Evolutionary conservation across 1,140 invertebrate genomes (phyloP).

Genomic region (Nymphalis io): DNA sequence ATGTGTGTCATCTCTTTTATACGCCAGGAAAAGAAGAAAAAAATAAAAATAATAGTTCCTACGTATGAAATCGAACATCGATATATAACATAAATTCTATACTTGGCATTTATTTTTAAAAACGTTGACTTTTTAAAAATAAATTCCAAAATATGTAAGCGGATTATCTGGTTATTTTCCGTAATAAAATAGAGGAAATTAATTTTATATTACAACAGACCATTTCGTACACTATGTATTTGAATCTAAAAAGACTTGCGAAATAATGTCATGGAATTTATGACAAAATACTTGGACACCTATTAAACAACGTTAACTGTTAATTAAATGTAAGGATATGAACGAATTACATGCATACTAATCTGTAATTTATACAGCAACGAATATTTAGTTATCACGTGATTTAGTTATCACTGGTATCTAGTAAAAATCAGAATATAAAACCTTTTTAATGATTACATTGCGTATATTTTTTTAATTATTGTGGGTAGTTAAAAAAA

Average conservation of each 20-base stretch:
- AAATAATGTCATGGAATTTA: background rate
- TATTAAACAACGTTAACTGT: constrained; percentile 25
- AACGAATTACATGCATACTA: constrained; percentile 36
- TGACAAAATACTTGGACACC: constrained; percentile 5
- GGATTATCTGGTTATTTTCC: background rate
- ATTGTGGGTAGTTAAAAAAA: no score
- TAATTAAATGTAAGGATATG: constrained; percentile 37
- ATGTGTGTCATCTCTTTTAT: no score
- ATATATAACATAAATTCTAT: no score
- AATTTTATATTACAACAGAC: background rate
- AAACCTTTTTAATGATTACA: no score
- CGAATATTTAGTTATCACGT: constrained; percentile 26
- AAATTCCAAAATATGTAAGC: no score
- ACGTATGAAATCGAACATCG: no score
- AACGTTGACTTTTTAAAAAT: no score
- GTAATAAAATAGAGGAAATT: background rate
- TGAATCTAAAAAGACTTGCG: background rate
- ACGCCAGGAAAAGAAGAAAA: no score
- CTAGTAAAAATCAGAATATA: no score
- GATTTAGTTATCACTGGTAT: background rate
- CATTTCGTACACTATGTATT: background rate
- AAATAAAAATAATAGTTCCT: no score
- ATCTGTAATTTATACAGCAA: constrained; percentile 25
- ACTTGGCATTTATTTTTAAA: no score
- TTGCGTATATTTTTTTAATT: no score